These are phyloP conservation scores for Drosophila bunnanda DNA, from an alignment of 2,888 invertebrate genomes.

Conservation along the genomic window DNA sequence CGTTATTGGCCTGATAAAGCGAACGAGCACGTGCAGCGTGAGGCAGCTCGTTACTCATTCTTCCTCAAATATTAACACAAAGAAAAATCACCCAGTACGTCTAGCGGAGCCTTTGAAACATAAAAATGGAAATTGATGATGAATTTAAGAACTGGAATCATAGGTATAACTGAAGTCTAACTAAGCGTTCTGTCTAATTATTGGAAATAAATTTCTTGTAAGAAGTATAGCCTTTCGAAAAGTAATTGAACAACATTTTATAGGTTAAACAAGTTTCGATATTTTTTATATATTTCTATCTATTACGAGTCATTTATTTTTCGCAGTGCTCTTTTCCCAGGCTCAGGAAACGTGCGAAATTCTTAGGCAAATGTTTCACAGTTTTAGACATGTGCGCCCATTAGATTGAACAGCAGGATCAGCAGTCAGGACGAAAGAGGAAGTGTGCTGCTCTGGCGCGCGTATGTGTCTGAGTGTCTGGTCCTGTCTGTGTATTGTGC, in stretches of 20 bases:
- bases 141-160: too few relatives aligned
- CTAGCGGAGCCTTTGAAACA: not conserved
- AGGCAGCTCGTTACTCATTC: conserved; percentile 11
- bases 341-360: conserved; percentile 64
- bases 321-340: conserved; percentile 9
- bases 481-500: conserved; percentile 19
- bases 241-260: not conserved
- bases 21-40: conserved; percentile 62
- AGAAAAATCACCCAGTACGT: not conserved
- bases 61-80: conserved; percentile 24
- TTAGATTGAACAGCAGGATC: conserved; percentile 72
- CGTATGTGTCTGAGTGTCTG: conserved; percentile 1
- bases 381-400: conserved; percentile 71
- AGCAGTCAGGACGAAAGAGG: conserved; percentile 24
- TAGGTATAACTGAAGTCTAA: rapidly evolving
- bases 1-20: conserved; percentile 73
- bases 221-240: rapidly evolving
- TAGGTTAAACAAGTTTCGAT: not conserved
- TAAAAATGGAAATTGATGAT: not conserved
- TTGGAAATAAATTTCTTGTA: not conserved
- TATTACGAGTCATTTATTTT: not conserved
- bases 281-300: not conserved
- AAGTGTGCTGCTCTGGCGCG: conserved; percentile 9
- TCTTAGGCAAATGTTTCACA: conserved; percentile 68
- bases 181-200: not conserved